Conservation (phyloP, 2,888 invertebrate genomes). For the Seira ritae region DNA sequence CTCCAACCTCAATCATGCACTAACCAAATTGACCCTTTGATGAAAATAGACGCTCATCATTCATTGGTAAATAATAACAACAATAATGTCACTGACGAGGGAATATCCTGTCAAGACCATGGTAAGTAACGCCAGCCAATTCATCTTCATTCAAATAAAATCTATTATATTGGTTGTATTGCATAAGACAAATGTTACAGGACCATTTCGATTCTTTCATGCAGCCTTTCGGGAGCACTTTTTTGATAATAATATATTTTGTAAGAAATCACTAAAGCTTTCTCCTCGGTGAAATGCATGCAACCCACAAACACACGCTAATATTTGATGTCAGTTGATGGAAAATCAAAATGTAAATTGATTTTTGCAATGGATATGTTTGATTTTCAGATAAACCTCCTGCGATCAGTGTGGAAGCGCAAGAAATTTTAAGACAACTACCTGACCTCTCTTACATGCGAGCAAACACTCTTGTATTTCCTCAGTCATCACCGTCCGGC, state of each 20-base stretch:
- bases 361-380: too few species aligned
- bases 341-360: too few species aligned
- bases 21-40: slow-evolving; percentile 21
- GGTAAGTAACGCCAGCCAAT: slow-evolving; percentile 32
- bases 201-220: too few species aligned
- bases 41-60: slow-evolving; percentile 20
- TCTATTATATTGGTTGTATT: background rate
- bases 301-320: too few species aligned
- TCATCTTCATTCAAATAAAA: background rate
- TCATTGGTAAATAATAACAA: slow-evolving; percentile 37
- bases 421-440: slow-evolving; percentile 68
- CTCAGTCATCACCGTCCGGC: slow-evolving; percentile 51
- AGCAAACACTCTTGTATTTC: slow-evolving; percentile 70
- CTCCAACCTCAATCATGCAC: slow-evolving; percentile 66
- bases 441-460: slow-evolving; percentile 71
- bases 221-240: slow-evolving; percentile 52
- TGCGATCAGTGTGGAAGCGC: slow-evolving; percentile 65
- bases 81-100: slow-evolving; percentile 30
- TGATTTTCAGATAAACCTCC: slow-evolving; percentile 37
- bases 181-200: too few species aligned
- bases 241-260: slow-evolving; percentile 52
- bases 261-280: slow-evolving; percentile 42
- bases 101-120: slow-evolving; percentile 25
- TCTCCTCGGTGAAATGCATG: too few species aligned
- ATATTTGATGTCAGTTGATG: too few species aligned